These are phyloP conservation scores for Dendrocincla tyrannina DNA, from an alignment of 2,797 vertebrate species.

Conservation along the genomic window DNA sequence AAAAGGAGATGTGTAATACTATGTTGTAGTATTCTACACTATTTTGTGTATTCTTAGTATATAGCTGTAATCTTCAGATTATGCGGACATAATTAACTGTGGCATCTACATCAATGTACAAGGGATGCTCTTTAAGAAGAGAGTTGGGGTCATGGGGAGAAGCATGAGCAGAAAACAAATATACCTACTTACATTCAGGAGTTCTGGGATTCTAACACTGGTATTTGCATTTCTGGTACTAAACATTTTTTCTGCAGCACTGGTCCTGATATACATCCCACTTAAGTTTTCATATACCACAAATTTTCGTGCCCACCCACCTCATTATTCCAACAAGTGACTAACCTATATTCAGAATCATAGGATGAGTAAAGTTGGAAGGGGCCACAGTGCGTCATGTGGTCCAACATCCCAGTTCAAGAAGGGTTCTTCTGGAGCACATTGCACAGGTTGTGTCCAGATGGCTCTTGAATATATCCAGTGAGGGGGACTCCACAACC, in stretches of 20 bases:
- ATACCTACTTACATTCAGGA: not conserved
- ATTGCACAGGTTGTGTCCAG: not conserved
- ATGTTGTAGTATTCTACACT: not conserved
- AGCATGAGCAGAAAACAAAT: not conserved
- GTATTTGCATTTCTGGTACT: not conserved
- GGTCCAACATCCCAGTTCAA: not conserved
- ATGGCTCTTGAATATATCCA: not conserved
- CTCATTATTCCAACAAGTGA: not conserved
- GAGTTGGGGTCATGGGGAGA: not conserved
- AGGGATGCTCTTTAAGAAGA: not conserved
- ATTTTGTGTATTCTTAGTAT: not conserved
- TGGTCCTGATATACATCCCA: rapidly evolving
- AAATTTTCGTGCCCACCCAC: not conserved
- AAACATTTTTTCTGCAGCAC: not conserved
- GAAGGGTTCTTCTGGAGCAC: not conserved
- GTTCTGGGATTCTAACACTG: not conserved
- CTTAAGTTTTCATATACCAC: not conserved
- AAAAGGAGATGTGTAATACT: not conserved
- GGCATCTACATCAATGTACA: not conserved
- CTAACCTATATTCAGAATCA: not conserved
- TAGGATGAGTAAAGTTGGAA: not conserved
- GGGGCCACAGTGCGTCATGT: not conserved
- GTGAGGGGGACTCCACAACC: not conserved
- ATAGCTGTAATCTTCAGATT: not conserved
- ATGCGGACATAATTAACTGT: not conserved